These are phyloP conservation scores for Eristalis arbustorum DNA, from an alignment of 2,888 invertebrate genomes.

Conservation along the genomic window DNA sequence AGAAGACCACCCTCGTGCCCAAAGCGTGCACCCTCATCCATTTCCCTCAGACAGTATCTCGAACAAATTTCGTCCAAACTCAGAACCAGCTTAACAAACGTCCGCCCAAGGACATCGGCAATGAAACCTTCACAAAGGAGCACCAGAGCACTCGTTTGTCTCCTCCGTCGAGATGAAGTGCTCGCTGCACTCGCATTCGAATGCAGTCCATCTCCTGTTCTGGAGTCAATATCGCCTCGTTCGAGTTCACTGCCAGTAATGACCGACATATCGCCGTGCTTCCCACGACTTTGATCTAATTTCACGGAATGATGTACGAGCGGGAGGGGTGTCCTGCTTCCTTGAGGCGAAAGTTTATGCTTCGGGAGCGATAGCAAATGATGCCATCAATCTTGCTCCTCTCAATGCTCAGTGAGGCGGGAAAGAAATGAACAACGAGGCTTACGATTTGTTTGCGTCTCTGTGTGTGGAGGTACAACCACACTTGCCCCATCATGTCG, in stretches of 20 bases:
- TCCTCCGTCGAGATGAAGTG: constrained; percentile 33
- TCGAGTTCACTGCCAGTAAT: constrained; percentile 49
- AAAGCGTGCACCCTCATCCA: background rate
- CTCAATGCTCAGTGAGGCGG: constrained; percentile 21
- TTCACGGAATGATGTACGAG: constrained; percentile 12
- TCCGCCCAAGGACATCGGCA: constrained; percentile 51
- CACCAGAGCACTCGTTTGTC: background rate
- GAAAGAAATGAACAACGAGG: constrained; percentile 25
- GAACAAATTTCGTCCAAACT: constrained; percentile 46
- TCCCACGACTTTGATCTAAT: constrained; percentile 38
- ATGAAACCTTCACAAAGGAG: constrained; percentile 30
- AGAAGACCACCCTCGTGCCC: background rate
- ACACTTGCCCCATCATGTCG: background rate
- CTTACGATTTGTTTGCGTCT: constrained; percentile 12
- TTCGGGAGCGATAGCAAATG: constrained; percentile 51
- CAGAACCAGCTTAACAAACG: constrained; percentile 33
- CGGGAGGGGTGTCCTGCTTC: background rate
- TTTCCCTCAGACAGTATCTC: constrained; percentile 28
- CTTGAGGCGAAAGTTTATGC: background rate
- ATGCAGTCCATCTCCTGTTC: constrained; percentile 28
- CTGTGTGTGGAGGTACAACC: background rate
- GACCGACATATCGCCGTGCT: constrained; percentile 39
- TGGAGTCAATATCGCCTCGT: background rate
- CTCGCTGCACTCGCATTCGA: constrained; percentile 15
- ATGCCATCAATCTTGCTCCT: constrained; percentile 47